Evolutionary conservation across 2,888 invertebrate species (phyloP).

Genomic region (Andrena bicolor): DNA sequence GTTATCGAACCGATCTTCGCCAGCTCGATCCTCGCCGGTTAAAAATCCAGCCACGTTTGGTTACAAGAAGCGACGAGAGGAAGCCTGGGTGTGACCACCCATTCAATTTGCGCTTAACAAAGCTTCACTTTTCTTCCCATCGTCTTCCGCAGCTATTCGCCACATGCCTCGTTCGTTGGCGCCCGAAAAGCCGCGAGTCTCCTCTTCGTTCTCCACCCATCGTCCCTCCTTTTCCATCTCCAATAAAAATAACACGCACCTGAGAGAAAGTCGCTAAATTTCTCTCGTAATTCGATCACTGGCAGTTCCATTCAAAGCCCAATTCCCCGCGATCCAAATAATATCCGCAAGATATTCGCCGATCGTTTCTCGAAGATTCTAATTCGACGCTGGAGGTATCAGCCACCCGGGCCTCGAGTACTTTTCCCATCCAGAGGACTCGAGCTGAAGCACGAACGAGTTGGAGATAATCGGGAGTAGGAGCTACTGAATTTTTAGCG

Average conservation of each 20-base stretch:
- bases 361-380: too few species aligned
- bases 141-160: slow-evolving; percentile 32
- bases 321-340: too few species aligned
- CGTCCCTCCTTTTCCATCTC: slow-evolving; percentile 1
- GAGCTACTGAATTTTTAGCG: background rate
- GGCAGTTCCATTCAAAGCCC: too few species aligned
- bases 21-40: slow-evolving; percentile 33
- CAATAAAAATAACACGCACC: background rate
- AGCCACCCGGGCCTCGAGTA: too few species aligned
- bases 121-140: slow-evolving; percentile 43
- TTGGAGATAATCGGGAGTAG: background rate
- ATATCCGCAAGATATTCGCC: too few species aligned
- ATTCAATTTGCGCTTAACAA: slow-evolving; percentile 63
- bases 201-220: slow-evolving; percentile 44
- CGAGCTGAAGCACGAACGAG: background rate
- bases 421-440: too few species aligned
- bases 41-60: slow-evolving; percentile 16
- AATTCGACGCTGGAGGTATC: too few species aligned
- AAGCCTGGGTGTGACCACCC: slow-evolving; percentile 30
- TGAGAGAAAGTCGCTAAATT: too few species aligned
- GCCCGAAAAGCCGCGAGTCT: slow-evolving; percentile 38
- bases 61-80: slow-evolving; percentile 26
- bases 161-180: slow-evolving; percentile 21
- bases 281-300: too few species aligned
- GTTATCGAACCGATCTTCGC: slow-evolving; percentile 48